Base-by-base conservation (phyloP, 2,113 vertebrate species). In the Mystacornis crossleyi region DNA sequence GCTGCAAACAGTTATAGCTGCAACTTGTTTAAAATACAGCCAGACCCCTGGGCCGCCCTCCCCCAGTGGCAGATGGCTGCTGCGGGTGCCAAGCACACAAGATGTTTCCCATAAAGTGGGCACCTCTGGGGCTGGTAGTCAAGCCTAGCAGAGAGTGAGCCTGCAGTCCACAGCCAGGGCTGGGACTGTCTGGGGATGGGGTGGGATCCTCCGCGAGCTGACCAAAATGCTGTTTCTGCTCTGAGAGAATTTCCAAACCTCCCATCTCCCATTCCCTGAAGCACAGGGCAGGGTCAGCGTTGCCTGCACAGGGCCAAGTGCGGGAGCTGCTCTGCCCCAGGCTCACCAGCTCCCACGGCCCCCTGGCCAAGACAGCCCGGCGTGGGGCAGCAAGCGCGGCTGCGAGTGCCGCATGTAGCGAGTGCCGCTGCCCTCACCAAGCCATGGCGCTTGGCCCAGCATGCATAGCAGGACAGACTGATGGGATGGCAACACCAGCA, bases 341-440 rank as follows among this genome's bases (percentile, higher is more conserved):
- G 87, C 60, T 69, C 29, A 0, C 14, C 0, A 0, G 33, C 31
- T 88, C 67, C 25, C 48, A 9, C 0, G 0, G 71, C 29, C 21
- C 24, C 5, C 40, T 12, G 2, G 25, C 0, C 6, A 19, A 36
- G 38, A 25, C 60, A 64, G 34, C 57, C 25, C 0, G 0, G 47
- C 0, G 0, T 18, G 42, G 34, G 58, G 58, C 60, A 50, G 45
- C 2, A 1, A 75, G 36, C 47, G 8, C 0, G 0, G 28, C 51
- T 29, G 5, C 0, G 0, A 8, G 51, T 10, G 34, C 74, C 2
- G 0, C 0, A n/a, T n/a, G n/a, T n/a, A n/a, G n/a, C n/a, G n/a
- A n/a, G n/a, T n/a, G n/a, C n/a, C n/a, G 0, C 60, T 61, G 66
- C 71, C 51, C 61, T 61, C 8, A 2, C 38, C 81, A 9, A 61